Evolutionary conservation across 1,140 invertebrate genomes (phyloP).

Genomic region (Zaprionus ornatus): DNA sequence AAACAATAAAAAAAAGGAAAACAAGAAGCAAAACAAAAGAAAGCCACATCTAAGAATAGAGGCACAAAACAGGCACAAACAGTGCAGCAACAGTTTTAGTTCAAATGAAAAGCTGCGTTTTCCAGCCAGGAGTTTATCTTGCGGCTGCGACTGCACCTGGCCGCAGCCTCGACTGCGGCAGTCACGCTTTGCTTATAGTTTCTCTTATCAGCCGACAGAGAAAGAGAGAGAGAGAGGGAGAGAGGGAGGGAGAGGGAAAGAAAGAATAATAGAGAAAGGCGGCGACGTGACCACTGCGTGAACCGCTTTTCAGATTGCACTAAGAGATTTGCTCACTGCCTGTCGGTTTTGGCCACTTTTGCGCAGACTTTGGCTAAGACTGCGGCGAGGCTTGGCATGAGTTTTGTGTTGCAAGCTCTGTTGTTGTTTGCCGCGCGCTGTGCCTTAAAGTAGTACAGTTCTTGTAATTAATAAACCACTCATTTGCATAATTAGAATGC

Average conservation of each 20-base stretch:
- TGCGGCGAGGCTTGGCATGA: background rate
- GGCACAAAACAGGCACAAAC: conserved; percentile 45
- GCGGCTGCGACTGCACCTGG: conserved; percentile 62
- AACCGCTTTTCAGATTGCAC: conserved; percentile 71
- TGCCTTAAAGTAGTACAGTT: conserved; percentile 27
- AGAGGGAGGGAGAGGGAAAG: conserved; percentile 5
- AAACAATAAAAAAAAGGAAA: conserved; percentile 25
- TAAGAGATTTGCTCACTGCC: conserved; percentile 65
- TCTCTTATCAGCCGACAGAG: conserved; percentile 62
- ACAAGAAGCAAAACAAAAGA: background rate
- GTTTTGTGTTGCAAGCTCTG: conserved; percentile 46
- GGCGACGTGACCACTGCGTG: conserved; percentile 63
- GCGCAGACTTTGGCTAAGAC: conserved; percentile 37
- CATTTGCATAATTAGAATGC: conserved; percentile 79
- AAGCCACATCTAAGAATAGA: conserved; percentile 42
- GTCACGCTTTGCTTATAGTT: conserved; percentile 81
- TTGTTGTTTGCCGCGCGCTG: conserved; percentile 43
- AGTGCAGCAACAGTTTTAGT: conserved; percentile 45
- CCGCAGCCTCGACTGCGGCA: conserved; percentile 36
- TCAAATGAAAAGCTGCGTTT: conserved; percentile 72
- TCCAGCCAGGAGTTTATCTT: conserved; percentile 68
- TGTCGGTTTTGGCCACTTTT: conserved; percentile 43
- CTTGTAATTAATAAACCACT: conserved; percentile 74
- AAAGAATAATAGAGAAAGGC: conserved; percentile 19
- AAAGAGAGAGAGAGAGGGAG: background rate